A percentile compares a stretch with the other conserved stretches of the same genome.
Evolutionary conservation across 1,140 invertebrate species (phyloP).

Genomic region (Condylostylus longicornis): DNA sequence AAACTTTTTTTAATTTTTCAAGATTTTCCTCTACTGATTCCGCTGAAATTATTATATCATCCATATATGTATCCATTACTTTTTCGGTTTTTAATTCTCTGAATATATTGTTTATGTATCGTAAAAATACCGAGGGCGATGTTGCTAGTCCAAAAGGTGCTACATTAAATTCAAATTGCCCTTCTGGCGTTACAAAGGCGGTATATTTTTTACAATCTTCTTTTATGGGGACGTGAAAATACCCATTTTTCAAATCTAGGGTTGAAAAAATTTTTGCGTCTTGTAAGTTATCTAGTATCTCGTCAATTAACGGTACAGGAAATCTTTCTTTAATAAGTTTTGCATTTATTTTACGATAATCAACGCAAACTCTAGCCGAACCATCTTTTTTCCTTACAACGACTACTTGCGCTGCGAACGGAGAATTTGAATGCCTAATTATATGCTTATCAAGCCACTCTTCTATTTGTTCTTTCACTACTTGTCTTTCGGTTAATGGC

Average conservation of each 20-base stretch:
- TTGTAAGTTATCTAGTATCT: slow-evolving; percentile 8
- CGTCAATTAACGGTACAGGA: slow-evolving; percentile 11
- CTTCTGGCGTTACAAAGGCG: not conserved
- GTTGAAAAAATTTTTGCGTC: slow-evolving; percentile 8
- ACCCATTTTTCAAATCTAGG: slow-evolving; percentile 7
- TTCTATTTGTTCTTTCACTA: slow-evolving; percentile 8
- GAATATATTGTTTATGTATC: slow-evolving; percentile 21
- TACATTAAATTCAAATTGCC: slow-evolving; percentile 7
- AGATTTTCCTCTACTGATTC: slow-evolving; percentile 4
- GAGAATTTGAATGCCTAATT: slow-evolving; percentile 12
- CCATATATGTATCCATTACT: slow-evolving; percentile 9
- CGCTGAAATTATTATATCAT: slow-evolving; percentile 7
- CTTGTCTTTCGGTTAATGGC: not conserved
- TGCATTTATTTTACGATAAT: not conserved
- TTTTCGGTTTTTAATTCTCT: slow-evolving; percentile 3
- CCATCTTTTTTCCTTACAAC: too few species aligned
- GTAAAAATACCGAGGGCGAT: slow-evolving; percentile 31
- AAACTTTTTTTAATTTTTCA: slow-evolving; percentile 3
- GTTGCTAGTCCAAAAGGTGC: slow-evolving; percentile 7
- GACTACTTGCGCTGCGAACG: slow-evolving; percentile 20
- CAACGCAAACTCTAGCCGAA: too few species aligned
- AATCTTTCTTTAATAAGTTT: slow-evolving; percentile 8
- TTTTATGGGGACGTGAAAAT: slow-evolving; percentile 4
- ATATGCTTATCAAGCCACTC: slow-evolving; percentile 9
- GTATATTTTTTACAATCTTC: not conserved